Conservation (phyloP, 2,888 invertebrate genomes). For the Tinea trinotella region DNA sequence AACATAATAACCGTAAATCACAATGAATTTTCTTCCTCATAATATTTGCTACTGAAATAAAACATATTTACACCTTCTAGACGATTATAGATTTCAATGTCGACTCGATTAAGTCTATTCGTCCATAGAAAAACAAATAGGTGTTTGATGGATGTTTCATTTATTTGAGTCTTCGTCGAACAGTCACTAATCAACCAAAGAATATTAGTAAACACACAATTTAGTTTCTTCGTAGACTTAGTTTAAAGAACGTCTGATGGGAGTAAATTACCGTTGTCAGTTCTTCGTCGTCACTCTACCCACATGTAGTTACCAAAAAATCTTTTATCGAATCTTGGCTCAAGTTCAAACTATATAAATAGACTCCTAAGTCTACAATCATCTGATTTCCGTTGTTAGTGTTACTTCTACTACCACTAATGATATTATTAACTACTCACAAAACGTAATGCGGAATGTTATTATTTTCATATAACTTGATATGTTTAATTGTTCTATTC, state of each 20-base stretch:
- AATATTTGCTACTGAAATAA: not conserved
- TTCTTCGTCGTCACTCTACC: constrained; percentile 35
- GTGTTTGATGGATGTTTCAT: too few relatives aligned
- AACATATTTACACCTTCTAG: not conserved
- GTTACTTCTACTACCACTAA: not conserved
- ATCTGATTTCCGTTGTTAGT: constrained; percentile 3
- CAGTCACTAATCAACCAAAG: too few relatives aligned
- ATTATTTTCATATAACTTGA: too few relatives aligned
- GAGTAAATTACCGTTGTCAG: constrained; percentile 25
- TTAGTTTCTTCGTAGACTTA: too few relatives aligned
- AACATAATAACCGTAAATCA: not conserved
- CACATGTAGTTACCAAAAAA: constrained; percentile 47
- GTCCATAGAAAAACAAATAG: too few relatives aligned
- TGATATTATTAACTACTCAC: too few relatives aligned
- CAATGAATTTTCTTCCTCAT: not conserved
- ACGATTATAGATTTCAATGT: not conserved
- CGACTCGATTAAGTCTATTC: not conserved
- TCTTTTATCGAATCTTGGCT: constrained; percentile 56
- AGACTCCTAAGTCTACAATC: constrained; percentile 20
- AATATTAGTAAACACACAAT: too few relatives aligned
- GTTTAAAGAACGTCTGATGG: not conserved
- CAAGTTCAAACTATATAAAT: constrained; percentile 27
- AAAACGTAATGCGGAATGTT: too few relatives aligned
- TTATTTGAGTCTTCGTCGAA: too few relatives aligned
- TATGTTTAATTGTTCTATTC: too few relatives aligned